Base-by-base conservation (phyloP, 2,113 vertebrate genomes). In the Syngnathus scovelli region DNA sequence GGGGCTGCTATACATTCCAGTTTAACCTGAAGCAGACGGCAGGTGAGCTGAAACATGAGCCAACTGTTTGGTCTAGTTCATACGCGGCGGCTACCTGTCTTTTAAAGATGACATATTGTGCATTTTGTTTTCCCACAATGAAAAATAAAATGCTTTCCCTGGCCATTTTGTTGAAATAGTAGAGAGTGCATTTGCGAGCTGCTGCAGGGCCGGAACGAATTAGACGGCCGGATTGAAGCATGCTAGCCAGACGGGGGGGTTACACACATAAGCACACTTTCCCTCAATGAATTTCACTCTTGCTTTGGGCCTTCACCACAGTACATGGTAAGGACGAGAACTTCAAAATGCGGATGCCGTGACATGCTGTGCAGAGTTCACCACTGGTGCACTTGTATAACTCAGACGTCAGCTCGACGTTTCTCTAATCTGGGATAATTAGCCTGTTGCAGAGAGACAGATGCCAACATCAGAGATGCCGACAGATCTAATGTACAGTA, bases 391-490 rank as follows among this genome's bases (percentile, higher is more conserved):
- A 63, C 58, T 10, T 79, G 74, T 78, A 38, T 72, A 79, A 81
- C 66, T 80, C 74, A 36, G 67, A 11, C 70, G 77, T 81, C 36
- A 21, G 59, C 44, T 67, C 71, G 65, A 68, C 64, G 74, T 74
- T 68, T 63, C 65, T 75, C 73, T 87, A 86, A 89, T 89, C 78
- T 83, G 78, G 71, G 80, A 87, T 89, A 86, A 89, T 86, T 85
- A 80, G 81, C 60, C 68, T 70, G 69, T 76, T 78, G 81, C 70
- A 71, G 83, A 69, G 68, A 83, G 68, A 59, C 56, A 66, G 82
- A 87, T 87, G 68, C 71, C 75, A 44, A 64, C 82, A 69, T 27
- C 67, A 70, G 41, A 8, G 61, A 65, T 68, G 39, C 62, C 62
- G 18, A 52, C 19, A 61, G 59, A 23, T 23, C 23, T 23, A 23